These are phyloP conservation scores for Ptychadena robeensis DNA, from an alignment of 2,797 vertebrate genomes.

Conservation along the genomic window DNA sequence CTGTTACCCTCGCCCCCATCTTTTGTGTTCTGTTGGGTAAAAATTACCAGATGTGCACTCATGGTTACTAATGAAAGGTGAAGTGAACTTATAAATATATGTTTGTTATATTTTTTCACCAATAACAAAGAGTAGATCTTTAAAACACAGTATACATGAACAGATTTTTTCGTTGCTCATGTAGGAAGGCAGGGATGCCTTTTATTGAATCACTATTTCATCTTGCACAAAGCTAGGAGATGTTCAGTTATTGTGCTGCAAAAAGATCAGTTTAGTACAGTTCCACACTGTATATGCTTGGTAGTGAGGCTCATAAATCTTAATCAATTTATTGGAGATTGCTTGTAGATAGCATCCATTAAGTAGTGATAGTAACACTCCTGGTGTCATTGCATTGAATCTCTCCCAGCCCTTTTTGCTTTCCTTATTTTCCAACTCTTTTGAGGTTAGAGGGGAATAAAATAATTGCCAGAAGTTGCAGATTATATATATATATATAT, in stretches of 20 bases:
- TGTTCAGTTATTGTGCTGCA: slow-evolving; percentile 14
- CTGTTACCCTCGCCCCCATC: too few species aligned
- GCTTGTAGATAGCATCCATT: slow-evolving; percentile 39
- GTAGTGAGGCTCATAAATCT: slow-evolving; percentile 24
- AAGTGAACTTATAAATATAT: too few species aligned
- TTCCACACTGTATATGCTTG: slow-evolving; percentile 6
- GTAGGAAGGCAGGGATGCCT: not conserved
- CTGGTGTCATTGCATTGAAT: slow-evolving; percentile 25
- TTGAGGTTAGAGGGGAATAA: too few species aligned
- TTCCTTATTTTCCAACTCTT: not conserved
- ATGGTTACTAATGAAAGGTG: too few species aligned
- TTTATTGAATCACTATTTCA: slow-evolving; percentile 2
- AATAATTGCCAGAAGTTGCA: not conserved
- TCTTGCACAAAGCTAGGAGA: not conserved
- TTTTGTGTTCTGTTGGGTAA: too few species aligned
- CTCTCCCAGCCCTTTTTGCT: slow-evolving; percentile 1
- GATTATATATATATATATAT: not conserved
- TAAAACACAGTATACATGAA: too few species aligned
- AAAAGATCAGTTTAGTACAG: slow-evolving; percentile 22
- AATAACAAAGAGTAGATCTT: too few species aligned
- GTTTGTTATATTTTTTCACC: too few species aligned
- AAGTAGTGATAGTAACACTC: slow-evolving; percentile 13
- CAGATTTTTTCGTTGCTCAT: too few species aligned
- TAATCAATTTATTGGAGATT: slow-evolving; percentile 39
- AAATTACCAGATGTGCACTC: too few species aligned